Base-by-base conservation (phyloP, 2,113 vertebrate species). In the Argyrosomus japonicus region DNA sequence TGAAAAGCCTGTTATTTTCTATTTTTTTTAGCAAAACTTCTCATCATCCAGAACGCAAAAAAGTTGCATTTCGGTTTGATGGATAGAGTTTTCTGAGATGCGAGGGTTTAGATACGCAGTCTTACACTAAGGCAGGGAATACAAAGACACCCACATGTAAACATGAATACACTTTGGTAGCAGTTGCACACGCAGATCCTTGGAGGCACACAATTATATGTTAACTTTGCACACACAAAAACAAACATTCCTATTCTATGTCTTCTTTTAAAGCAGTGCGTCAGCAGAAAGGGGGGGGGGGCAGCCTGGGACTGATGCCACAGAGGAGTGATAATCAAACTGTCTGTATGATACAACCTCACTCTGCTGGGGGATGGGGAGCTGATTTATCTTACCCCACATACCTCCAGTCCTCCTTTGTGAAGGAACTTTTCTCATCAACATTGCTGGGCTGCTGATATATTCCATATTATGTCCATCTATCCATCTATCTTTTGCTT, bases 1-100 rank as follows among this genome's bases (percentile, higher is more conserved):
- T 79, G 25, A 74, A 78, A 72, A 58, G 36, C 53, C 81, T 78
- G 69, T 79, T 63, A 68, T 79, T 72, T 65, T 40, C 71, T 84
- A 65, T 83, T 86, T 88, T 85, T 77, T 88, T 85, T 77, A 84
- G 82, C 62, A 27, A 45, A 71, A 57, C 25, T 60, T 48, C 27
- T 40, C 43, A 50, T 81, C 29, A 72, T 65, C 67, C 58, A 21
- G 29, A 5, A 78, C 29, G 58, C 2, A 56, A 63, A 58, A 61
- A 67, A 58, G 75, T 53, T 62, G 51, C 69, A 62, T 51, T 83
- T 75, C 58, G 25, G 81, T 58, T 78, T 70, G 70, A 79, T 80
- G 54, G 62, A 32, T 48, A n/a, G 36, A 71, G 60, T 68, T 75
- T 82, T 47, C 43, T 21, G 6, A n/a, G 45, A 83, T 36, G 53